Evolutionary conservation across 2,113 vertebrate genomes (phyloP), one percentile per base, ranked within the genome.

Genomic region (Hiodon tergisus): DNA sequence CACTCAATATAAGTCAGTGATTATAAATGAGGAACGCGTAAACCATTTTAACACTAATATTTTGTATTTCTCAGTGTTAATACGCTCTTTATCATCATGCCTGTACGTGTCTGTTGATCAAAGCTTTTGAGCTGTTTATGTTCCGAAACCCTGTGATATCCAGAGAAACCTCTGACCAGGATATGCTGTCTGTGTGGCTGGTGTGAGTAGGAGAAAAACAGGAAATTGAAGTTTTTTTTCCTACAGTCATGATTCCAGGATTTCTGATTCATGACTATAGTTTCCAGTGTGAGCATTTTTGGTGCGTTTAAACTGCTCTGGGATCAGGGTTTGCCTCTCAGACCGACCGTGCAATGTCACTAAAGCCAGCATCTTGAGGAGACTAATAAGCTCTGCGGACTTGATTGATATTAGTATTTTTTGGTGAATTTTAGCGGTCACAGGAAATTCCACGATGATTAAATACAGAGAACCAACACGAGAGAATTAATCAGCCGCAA

Each of bases 221-320:
- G n/a, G 70, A 71, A 71, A 69, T 31, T 1, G 54, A 57, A 57
- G 14, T 13, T 63, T 5, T n/a, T 31, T 50, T 73, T 73, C 14
- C n/a, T 16, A 52, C 60, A 53, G 59, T 58, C 46, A 47, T 10
- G 53, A n/a, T 52, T 73, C 50, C 61, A 63, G 60, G 52, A 65
- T 53, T 50, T 53, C 48, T 13, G 50, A 31, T 63, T 73, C 59
- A 73, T 63, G n/a, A 16, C 50, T 48, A 59, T 46, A 52, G 48
- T 63, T 73, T 73, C 59, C 60, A 51, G 51, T 73, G 71, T 52
- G 59, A 53, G 71, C 58, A 11, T 47, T 60, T 71, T 71, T 59
- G 17, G 13, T 61, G 7, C 31, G 17, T 47, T 48, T 71, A 5
- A 31, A 31, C 31, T 31, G 31, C 31, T 31, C 60, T 5, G 5